Base-by-base conservation (phyloP, 2,888 invertebrate species). In the Ecliptopera silaceata region DNA sequence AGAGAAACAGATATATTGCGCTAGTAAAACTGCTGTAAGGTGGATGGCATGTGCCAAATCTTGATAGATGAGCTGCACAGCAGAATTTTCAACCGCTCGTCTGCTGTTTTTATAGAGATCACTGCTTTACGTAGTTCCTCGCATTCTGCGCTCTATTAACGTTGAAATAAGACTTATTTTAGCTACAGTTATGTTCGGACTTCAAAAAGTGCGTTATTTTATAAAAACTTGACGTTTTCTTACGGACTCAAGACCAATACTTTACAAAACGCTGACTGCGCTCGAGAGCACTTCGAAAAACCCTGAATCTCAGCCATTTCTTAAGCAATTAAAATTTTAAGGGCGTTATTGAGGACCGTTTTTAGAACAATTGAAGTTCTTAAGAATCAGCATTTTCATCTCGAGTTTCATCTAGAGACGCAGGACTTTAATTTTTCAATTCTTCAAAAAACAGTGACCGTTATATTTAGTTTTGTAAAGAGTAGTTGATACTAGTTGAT, bases 211-310 rank as follows among this genome's bases (percentile, higher is more conserved):
- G 22, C 29, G 17, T 41, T 12, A 11, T 15, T 31, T 32, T 20
- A 32, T 31, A 20, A 18, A 22, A 44, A 39, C 18, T 13, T 50
- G 34, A 20, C 36, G 46, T 42, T 42, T 36, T 38, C 12, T 10
- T n/a, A 45, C 15, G 15, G 18, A 11, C 12, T 51, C 43, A 56
- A 56, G 41, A 13, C 10, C 38, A 44, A 34, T 56, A 36, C 51
- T 51, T 51, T 42, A 32, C 10, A 57, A 52, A 57, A 44, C 39
- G 56, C 56, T 56, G 56, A 56, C 43, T 46, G 20, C 20, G 20
- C 45, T 41, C 3, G 29, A 57, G 43, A 44, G 43, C 48, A 17
- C 57, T 56, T 56, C 18, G 20, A 11, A 32, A 34, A 49, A 56
- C 55, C 43, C 48, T 55, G 32, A 31, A 56, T n/a, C 29, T 39